A percentile compares a stretch with the other conserved stretches of the same genome.
Conservation (phyloP, 2,113 vertebrate genomes). For the Chroicocephalus ridibundus region DNA sequence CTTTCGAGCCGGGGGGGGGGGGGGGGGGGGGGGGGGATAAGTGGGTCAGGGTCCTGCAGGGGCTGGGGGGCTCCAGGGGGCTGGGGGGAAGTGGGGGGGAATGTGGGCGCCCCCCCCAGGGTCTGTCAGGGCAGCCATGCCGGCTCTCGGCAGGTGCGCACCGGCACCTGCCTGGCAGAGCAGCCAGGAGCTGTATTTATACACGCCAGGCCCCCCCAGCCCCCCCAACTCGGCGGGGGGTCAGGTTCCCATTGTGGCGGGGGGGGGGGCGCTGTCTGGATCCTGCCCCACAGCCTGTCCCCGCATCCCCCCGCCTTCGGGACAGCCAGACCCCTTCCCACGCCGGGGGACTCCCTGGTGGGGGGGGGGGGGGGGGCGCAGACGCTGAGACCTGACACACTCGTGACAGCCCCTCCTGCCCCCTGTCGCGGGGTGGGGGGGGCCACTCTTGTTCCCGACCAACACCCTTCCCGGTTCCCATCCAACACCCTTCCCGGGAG, state of each 20-base stretch:
- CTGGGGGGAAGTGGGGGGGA: no score
- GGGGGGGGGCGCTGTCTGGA: neutral
- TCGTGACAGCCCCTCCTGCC: neutral
- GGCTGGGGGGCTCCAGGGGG: no score
- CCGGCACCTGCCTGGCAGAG: neutral
- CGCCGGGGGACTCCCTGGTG: no score
- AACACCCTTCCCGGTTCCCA: neutral
- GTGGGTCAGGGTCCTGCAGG: no score
- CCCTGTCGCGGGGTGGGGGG: neutral
- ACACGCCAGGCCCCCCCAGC: neutral
- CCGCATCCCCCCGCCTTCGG: neutral
- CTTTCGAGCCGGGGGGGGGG: neutral
- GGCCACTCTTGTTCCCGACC: neutral
- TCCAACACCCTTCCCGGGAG: neutral
- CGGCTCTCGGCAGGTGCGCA: neutral
- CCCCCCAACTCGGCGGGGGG: neutral
- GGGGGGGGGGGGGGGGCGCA: neutral
- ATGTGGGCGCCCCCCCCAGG: no score
- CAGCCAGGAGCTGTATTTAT: neutral
- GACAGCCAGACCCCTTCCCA: neutral
- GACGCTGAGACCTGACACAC: neutral
- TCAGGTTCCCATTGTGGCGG: neutral
- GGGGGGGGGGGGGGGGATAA: no score
- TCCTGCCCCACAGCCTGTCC: neutral
- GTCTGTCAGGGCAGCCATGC: neutral